Evolutionary conservation across 2,797 vertebrate species (phyloP).

Genomic region (Notoglanidium macrostoma): DNA sequence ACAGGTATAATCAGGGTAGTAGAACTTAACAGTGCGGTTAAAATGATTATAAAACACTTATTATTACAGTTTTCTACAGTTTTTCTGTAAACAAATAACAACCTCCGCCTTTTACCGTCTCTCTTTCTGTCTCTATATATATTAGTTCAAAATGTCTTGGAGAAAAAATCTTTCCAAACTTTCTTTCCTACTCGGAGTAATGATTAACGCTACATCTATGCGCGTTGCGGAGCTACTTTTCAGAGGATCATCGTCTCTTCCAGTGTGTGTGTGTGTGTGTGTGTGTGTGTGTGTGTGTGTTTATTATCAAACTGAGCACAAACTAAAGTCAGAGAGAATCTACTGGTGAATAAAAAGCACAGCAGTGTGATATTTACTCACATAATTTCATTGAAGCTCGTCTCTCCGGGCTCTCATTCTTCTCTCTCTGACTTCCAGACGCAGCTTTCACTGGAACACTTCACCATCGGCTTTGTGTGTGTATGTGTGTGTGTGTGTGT

Average conservation of each 20-base stretch:
- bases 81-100: background rate
- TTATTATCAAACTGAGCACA: background rate
- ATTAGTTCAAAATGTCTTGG: background rate
- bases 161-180: background rate
- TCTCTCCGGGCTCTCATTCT: constrained; percentile 64
- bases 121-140: background rate
- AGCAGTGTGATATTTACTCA: constrained; percentile 60
- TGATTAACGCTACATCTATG: too few species aligned
- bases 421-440: constrained; percentile 30
- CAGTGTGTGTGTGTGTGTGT: too few species aligned
- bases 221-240: background rate
- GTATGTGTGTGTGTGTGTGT: too few species aligned
- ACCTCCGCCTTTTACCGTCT: background rate
- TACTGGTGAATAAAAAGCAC: too few species aligned
- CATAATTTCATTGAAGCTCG: constrained; percentile 72
- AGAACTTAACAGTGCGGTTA: background rate
- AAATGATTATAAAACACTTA: background rate
- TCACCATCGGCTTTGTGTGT: background rate
- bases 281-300: background rate
- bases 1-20: background rate
- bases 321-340: background rate
- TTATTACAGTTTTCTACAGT: background rate
- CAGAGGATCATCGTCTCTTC: background rate
- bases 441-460: constrained; percentile 42
- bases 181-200: background rate